A percentile compares a stretch with the other conserved stretches of the same genome.
These are phyloP conservation scores for Lathamus discolor DNA, from an alignment of 2,113 vertebrate genomes.

Conservation along the genomic window DNA sequence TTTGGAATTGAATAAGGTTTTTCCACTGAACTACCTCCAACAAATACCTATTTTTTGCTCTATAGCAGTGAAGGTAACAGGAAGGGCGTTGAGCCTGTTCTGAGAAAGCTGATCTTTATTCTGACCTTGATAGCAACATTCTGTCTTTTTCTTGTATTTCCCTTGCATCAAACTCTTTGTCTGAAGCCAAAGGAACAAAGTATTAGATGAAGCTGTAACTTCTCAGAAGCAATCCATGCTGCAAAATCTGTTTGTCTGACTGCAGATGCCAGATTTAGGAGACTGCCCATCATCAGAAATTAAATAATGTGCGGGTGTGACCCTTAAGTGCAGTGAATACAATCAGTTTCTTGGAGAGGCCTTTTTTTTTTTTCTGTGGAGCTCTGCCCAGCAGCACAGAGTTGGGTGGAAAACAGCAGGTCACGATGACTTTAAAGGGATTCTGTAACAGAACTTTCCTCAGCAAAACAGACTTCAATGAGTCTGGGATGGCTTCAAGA, in stretches of 20 bases:
- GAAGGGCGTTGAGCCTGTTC: background rate
- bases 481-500: background rate
- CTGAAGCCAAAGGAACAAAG: slow-evolving; percentile 5
- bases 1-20: background rate
- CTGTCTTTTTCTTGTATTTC: background rate
- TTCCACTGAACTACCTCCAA: background rate
- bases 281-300: background rate
- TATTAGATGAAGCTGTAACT: background rate
- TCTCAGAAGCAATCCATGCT: background rate
- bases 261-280: slow-evolving; percentile 24
- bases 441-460: background rate
- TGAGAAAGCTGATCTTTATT: background rate
- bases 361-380: background rate
- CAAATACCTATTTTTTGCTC: background rate
- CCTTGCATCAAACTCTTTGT: background rate
- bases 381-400: background rate
- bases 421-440: background rate
- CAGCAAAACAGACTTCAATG: background rate
- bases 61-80: background rate
- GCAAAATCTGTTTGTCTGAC: slow-evolving; percentile 27
- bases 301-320: background rate
- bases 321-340: background rate
- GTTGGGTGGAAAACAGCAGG: background rate
- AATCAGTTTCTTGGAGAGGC: background rate
- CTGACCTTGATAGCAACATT: background rate